Evolutionary conservation across 1,140 invertebrate genomes (phyloP).

Genomic region (Anagrus nilaparvatae): DNA sequence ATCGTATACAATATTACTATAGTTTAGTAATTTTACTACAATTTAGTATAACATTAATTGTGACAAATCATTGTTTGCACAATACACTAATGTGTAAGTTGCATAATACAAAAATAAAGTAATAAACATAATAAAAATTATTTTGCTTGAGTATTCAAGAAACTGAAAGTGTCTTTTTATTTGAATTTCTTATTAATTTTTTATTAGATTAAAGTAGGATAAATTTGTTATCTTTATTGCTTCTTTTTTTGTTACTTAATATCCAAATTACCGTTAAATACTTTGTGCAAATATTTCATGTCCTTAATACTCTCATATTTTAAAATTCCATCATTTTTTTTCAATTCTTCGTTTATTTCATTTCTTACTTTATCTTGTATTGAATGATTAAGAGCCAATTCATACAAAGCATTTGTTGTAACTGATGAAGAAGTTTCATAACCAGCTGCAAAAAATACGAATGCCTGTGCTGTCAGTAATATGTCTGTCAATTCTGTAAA

Average conservation of each 20-base stretch:
- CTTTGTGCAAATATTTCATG: slow-evolving; percentile 30
- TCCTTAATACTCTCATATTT: slow-evolving; percentile 24
- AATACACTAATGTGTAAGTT: too few species aligned
- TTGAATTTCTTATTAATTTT: too few species aligned
- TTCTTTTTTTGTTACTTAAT: background rate
- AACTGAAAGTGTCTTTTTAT: too few species aligned
- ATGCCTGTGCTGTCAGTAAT: slow-evolving; percentile 20
- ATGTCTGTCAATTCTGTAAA: slow-evolving; percentile 19
- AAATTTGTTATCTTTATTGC: too few species aligned
- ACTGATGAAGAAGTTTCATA: slow-evolving; percentile 23
- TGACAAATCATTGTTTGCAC: too few species aligned
- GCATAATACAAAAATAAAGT: too few species aligned
- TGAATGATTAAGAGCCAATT: slow-evolving; percentile 18
- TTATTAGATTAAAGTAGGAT: too few species aligned
- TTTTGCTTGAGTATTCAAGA: too few species aligned
- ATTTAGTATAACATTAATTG: too few species aligned
- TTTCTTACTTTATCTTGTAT: slow-evolving; percentile 23
- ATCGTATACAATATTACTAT: too few species aligned
- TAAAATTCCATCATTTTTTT: slow-evolving; percentile 21
- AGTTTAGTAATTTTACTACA: too few species aligned
- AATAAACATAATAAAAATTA: too few species aligned
- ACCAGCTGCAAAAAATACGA: slow-evolving; percentile 24
- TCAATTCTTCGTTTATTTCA: slow-evolving; percentile 37
- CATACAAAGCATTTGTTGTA: slow-evolving; percentile 20
- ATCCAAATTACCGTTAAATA: slow-evolving; percentile 7